Conservation (phyloP, 1,140 invertebrate species). For the Reticulitermes speratus region DNA sequence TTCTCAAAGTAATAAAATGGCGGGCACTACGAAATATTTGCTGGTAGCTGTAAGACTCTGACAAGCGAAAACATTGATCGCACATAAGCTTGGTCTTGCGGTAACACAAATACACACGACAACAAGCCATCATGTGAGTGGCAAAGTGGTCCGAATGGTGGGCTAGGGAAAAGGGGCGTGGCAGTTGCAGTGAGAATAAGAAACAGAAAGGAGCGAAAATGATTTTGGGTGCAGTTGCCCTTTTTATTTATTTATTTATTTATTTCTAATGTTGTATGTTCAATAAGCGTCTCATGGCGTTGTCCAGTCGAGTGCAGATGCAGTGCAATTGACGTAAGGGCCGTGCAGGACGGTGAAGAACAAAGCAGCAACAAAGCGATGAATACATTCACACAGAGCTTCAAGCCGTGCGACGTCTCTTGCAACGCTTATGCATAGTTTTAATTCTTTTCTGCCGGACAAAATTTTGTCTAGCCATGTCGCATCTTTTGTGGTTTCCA, state of each 20-base stretch:
- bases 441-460: too few species aligned
- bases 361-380: not conserved
- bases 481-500: not conserved
- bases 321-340: not conserved
- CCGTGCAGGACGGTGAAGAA: not conserved
- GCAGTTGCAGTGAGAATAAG: not conserved
- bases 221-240: not conserved
- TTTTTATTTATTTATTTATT: not conserved
- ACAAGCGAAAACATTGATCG: not conserved
- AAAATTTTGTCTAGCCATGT: not conserved
- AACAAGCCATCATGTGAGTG: not conserved
- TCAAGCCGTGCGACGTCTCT: not conserved
- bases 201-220: not conserved
- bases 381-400: not conserved
- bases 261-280: not conserved
- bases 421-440: too few species aligned
- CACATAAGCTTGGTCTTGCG: not conserved
- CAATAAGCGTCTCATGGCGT: not conserved
- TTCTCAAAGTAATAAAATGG: not conserved
- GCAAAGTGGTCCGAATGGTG: not conserved
- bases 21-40: not conserved
- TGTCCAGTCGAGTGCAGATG: not conserved
- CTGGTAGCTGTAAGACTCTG: not conserved
- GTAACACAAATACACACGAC: not conserved
- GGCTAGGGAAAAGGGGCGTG: not conserved